These are phyloP conservation scores for Myodes glareolus DNA, from an alignment of 2,113 vertebrate species.

Conservation along the genomic window DNA sequence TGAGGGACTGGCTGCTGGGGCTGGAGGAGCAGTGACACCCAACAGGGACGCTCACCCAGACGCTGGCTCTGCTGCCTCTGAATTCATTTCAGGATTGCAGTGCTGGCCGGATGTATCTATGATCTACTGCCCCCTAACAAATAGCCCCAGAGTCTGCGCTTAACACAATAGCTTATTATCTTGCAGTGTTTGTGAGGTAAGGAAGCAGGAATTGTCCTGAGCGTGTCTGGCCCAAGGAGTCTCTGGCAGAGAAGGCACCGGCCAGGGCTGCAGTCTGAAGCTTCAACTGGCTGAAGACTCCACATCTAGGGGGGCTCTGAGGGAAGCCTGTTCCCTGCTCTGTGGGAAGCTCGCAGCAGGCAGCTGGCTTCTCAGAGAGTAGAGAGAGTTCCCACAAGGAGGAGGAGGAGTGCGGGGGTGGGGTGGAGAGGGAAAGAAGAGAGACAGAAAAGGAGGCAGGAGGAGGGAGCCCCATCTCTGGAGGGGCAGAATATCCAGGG, in stretches of 20 bases:
- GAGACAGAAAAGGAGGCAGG: background rate
- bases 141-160: background rate
- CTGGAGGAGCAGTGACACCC: background rate
- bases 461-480: background rate
- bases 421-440: no score
- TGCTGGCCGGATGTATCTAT: background rate
- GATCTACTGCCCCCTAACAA: background rate
- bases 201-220: background rate
- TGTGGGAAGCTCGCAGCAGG: background rate
- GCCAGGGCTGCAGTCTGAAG: background rate
- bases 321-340: background rate
- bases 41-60: background rate
- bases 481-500: background rate
- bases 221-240: background rate
- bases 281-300: background rate
- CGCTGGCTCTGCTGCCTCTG: background rate
- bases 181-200: fast-evolving
- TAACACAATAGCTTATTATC: fast-evolving
- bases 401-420: background rate
- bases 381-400: no score
- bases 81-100: fast-evolving
- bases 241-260: background rate
- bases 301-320: background rate
- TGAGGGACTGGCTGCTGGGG: background rate
- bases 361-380: background rate